A percentile compares a stretch with the other conserved stretches of the same genome.
Conservation (phyloP, 2,888 invertebrate species). For the Podotricha telesiphe region DNA sequence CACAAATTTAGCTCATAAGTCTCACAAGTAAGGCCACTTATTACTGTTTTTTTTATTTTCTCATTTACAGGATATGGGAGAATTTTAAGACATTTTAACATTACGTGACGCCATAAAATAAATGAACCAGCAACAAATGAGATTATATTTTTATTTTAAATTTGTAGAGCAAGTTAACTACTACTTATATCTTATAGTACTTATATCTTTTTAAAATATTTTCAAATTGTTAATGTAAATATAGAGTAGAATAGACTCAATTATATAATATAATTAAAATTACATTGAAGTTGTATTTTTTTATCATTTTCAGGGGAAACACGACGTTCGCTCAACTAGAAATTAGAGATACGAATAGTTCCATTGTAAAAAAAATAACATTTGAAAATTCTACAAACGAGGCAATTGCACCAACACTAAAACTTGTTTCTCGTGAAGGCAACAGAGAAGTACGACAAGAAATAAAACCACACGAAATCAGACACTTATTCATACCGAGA, state of each 20-base stretch:
- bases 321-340: constrained; percentile 78
- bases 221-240: no score
- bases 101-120: no score
- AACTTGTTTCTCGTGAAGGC: constrained; percentile 69
- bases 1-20: constrained; percentile 72
- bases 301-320: constrained; percentile 70
- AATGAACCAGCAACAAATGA: no score
- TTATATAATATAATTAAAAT: no score
- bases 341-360: constrained; percentile 69
- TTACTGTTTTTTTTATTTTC: not conserved
- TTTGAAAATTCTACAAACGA: constrained; percentile 73
- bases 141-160: no score
- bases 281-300: not conserved
- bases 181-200: no score
- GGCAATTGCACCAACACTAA: constrained; percentile 60
- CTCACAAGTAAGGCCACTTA: constrained; percentile 62
- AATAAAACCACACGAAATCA: constrained; percentile 75
- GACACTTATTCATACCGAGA: constrained; percentile 73
- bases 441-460: constrained; percentile 69
- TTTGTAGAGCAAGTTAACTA: no score
- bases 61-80: no score
- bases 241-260: no score
- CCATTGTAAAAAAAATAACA: constrained; percentile 70
- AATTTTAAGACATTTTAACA: no score
- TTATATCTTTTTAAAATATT: no score